Percentiles rank a stretch among this genome's conserved stretches.
phyloP scores from a whole-genome alignment of 2,113 vertebrate genomes.

The Apus apus region DNA sequence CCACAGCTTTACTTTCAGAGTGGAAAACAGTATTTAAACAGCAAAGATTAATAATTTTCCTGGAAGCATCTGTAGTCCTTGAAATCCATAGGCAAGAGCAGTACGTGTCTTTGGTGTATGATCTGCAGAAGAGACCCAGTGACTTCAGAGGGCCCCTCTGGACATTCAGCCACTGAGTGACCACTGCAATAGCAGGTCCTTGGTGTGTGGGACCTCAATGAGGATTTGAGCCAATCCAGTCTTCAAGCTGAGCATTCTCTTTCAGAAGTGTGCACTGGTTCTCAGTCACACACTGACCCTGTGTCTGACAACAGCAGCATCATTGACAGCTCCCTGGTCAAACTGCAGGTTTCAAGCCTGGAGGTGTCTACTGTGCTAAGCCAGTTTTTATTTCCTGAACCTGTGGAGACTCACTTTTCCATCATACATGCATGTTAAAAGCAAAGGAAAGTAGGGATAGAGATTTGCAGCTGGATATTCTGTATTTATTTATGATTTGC shows the following conservation, averaged over 20 bases:
- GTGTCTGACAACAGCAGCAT: background rate
- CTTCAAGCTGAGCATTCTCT: background rate
- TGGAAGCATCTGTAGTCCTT: background rate
- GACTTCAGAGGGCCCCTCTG: background rate
- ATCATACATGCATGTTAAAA: background rate
- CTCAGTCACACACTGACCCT: background rate
- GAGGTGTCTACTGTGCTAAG: background rate
- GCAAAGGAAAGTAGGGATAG: background rate
- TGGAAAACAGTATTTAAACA: background rate
- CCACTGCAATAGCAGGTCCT: background rate
- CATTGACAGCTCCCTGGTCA: background rate
- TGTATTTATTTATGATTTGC: background rate
- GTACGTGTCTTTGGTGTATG: fast-evolving
- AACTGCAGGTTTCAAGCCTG: background rate
- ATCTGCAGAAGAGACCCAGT: background rate
- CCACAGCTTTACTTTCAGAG: background rate
- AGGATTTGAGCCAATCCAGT: background rate
- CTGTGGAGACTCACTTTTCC: background rate
- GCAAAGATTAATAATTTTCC: background rate
- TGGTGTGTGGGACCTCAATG: background rate
- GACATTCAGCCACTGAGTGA: background rate
- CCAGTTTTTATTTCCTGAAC: background rate
- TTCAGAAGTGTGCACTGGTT: background rate
- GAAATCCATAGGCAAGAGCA: background rate
- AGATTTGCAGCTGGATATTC: background rate